Percentiles rank a stretch among this genome's conserved stretches.
These are phyloP conservation scores for Nephrotoma appendiculata DNA, from an alignment of 2,888 invertebrate genomes.

Conservation along the genomic window DNA sequence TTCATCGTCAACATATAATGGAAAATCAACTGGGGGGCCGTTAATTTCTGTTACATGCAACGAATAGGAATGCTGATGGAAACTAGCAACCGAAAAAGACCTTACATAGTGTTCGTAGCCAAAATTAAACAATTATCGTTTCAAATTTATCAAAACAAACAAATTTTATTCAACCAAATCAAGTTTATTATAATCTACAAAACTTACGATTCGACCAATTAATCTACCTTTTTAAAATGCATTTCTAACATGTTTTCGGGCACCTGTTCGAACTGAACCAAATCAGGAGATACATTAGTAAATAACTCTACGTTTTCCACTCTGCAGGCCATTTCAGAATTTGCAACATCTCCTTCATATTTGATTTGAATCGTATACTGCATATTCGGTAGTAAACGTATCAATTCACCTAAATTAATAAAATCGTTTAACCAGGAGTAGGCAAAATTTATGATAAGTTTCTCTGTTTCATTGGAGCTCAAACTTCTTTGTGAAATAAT, in stretches of 20 bases:
- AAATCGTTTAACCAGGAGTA: too few species aligned
- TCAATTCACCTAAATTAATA: not conserved
- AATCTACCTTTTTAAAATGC: not conserved
- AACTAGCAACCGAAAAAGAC: too few species aligned
- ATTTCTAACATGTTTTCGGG: not conserved
- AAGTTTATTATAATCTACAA: too few species aligned
- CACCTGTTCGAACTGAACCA: not conserved
- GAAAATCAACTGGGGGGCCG: too few species aligned
- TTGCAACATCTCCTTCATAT: not conserved
- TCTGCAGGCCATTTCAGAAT: not conserved
- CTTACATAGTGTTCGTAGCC: too few species aligned
- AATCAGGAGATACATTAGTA: not conserved
- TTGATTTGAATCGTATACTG: not conserved
- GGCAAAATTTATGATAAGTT: not conserved
- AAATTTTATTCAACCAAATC: too few species aligned
- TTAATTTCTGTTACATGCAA: too few species aligned
- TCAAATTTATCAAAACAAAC: too few species aligned
- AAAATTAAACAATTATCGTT: too few species aligned
- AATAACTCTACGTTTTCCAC: not conserved
- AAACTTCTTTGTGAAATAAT: not conserved
- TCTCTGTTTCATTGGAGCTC: not conserved
- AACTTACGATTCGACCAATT: too few species aligned
- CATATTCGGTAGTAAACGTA: not conserved
- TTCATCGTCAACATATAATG: too few species aligned
- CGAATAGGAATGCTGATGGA: too few species aligned